Base-by-base conservation (phyloP, 37 sponge, comb jelly and placozoan genomes). In the Spongilla lacustris region DNA sequence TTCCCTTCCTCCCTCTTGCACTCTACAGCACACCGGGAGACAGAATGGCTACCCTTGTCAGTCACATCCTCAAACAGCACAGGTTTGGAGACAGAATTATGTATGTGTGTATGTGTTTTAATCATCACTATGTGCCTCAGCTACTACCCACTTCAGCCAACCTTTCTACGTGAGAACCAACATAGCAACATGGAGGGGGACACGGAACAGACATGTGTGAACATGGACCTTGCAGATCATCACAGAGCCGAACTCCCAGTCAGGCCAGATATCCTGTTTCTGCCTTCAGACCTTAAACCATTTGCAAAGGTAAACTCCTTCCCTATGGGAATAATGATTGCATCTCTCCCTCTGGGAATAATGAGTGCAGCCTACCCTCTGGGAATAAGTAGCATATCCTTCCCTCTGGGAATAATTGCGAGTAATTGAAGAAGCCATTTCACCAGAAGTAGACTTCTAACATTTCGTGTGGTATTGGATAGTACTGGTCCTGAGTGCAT, bases 261-360 rank as follows among this genome's bases (percentile, higher is more conserved):
- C 26, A 66, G 73, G 67, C 95, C 95, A 33, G 92, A 94, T 77
- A 23, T 94, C 19, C 80, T 94, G 28, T 19, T 94, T 19, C 76
- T 94, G 0, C 92, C 95, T 4, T 94, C 95, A n/a, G 89, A 91
- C 26, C 84, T 94, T 68, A 91, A 89, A 67, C 92, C 89, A 0
- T 94, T 94, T 81, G 75, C 58, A 17, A 94, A 94, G 89, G 95
- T 93, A 26, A 36, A 25, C 1, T 17, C 58, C 11, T 17, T 58
- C 21, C n/a, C n/a, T n/a, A n/a, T n/a, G n/a, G n/a, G n/a, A n/a
- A n/a, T n/a, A n/a, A n/a, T n/a, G 11, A 58, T 58, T 19, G 14
- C 1, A 14, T 17, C 58, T 58, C 58, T 58, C 21, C n/a, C n/a
- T n/a, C n/a, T n/a, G n/a, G n/a, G n/a, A n/a, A n/a, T n/a, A n/a